A percentile compares a stretch with the other conserved stretches of the same genome.
Evolutionary conservation across 2,797 vertebrate genomes (phyloP).

Genomic region (Enteromius viviparus): DNA sequence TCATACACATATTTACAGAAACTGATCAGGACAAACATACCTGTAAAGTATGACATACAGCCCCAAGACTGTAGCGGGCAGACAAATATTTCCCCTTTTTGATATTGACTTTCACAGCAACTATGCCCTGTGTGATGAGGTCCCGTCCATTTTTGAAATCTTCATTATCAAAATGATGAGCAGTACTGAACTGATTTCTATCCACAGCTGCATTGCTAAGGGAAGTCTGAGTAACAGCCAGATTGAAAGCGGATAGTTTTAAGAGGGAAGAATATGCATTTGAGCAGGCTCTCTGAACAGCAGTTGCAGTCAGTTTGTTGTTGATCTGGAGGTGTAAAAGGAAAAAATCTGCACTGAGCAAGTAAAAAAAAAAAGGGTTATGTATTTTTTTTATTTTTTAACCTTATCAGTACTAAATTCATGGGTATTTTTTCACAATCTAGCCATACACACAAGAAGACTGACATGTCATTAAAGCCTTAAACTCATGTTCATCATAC

Average conservation of each 20-base stretch:
- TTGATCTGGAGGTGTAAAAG: not conserved
- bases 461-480: too few species aligned
- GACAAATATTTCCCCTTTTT: slow-evolving; percentile 59
- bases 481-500: too few species aligned
- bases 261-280: not conserved
- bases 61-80: slow-evolving; percentile 68
- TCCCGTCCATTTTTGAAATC: slow-evolving; percentile 61
- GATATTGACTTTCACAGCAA: slow-evolving; percentile 64
- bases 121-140: slow-evolving; percentile 68
- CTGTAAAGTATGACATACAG: slow-evolving; percentile 74
- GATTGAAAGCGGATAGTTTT: not conserved
- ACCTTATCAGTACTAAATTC: not conserved
- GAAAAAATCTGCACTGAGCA: not conserved
- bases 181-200: slow-evolving; percentile 35
- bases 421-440: too few species aligned
- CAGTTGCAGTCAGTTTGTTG: slow-evolving; percentile 7
- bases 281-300: slow-evolving; percentile 21
- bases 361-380: not conserved
- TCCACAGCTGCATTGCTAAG: slow-evolving; percentile 29
- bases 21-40: slow-evolving; percentile 58
- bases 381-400: not conserved
- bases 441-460: too few species aligned
- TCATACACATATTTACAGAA: not conserved
- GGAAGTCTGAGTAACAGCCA: not conserved
- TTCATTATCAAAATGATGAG: slow-evolving; percentile 74